These are phyloP conservation scores for Apistogramma diplotaenia DNA, from an alignment of 2,113 vertebrate species.

Conservation along the genomic window DNA sequence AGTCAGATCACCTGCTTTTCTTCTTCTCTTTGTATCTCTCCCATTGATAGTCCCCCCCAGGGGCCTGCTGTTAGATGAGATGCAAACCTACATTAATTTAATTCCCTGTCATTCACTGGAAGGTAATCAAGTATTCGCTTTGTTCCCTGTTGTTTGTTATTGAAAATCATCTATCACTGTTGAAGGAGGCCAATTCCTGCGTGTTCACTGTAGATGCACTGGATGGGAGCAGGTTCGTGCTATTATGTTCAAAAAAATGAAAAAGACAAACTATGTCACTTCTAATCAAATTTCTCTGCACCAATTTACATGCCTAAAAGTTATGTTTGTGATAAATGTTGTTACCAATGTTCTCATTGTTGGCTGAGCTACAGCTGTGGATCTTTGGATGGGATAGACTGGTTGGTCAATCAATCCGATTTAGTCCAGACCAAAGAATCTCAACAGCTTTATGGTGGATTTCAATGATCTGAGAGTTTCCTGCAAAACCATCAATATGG, in stretches of 20 bases:
- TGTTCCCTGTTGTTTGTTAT: background rate
- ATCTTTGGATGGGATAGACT: background rate
- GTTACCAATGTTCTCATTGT: background rate
- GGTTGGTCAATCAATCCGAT: background rate
- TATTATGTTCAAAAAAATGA: background rate
- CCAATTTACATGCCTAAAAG: background rate
- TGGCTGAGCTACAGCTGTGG: background rate
- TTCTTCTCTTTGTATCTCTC: background rate
- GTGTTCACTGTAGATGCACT: background rate
- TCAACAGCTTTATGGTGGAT: background rate
- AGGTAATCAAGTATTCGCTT: conserved; percentile 34
- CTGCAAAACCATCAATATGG: background rate
- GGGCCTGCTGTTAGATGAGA: conserved; percentile 4
- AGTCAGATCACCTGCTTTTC: conserved; percentile 34
- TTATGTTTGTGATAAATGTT: background rate
- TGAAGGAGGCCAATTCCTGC: background rate
- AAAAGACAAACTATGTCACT: background rate
- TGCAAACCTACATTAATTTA: background rate
- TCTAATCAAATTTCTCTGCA: background rate
- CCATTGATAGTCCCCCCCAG: background rate
- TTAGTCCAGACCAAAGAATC: background rate
- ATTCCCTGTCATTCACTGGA: background rate
- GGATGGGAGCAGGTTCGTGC: background rate
- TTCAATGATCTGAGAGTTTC: background rate
- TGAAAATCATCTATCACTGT: background rate